Percentiles rank a stretch among this genome's conserved stretches.
Conservation (phyloP, 2,113 vertebrate genomes). For the Mesoclemmys tuberculata region DNA sequence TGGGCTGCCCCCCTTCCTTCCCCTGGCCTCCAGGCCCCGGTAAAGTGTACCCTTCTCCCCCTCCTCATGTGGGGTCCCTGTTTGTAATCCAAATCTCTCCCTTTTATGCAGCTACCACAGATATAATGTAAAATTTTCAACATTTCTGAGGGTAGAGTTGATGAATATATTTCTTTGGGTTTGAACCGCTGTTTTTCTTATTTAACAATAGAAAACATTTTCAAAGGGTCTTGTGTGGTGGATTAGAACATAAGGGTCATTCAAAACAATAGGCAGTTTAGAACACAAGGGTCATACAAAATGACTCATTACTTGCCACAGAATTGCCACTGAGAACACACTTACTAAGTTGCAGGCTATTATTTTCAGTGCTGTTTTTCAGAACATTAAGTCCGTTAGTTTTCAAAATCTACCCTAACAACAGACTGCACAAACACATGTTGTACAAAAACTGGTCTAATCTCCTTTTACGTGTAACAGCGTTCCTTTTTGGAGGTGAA, state of each 20-base stretch:
- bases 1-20: no score
- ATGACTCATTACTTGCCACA: neutral
- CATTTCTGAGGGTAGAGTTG: neutral
- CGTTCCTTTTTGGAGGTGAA: neutral
- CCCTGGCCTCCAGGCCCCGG: no score
- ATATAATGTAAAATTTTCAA: neutral
- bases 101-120: neutral
- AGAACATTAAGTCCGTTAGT: neutral
- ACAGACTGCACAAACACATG: neutral
- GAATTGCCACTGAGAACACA: neutral
- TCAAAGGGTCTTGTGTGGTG: neutral
- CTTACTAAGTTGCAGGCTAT: neutral
- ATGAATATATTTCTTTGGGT: neutral
- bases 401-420: neutral
- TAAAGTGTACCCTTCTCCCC: no score
- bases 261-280: neutral
- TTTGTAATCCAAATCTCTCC: accelerated
- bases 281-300: neutral
- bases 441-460: neutral
- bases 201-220: neutral
- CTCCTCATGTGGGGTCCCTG: no score
- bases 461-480: constrained; percentile 9
- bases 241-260: neutral
- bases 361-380: neutral
- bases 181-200: neutral